These are phyloP conservation scores for Spatulosminthurus flaviceps DNA, from an alignment of 2,888 invertebrate species.

Conservation along the genomic window DNA sequence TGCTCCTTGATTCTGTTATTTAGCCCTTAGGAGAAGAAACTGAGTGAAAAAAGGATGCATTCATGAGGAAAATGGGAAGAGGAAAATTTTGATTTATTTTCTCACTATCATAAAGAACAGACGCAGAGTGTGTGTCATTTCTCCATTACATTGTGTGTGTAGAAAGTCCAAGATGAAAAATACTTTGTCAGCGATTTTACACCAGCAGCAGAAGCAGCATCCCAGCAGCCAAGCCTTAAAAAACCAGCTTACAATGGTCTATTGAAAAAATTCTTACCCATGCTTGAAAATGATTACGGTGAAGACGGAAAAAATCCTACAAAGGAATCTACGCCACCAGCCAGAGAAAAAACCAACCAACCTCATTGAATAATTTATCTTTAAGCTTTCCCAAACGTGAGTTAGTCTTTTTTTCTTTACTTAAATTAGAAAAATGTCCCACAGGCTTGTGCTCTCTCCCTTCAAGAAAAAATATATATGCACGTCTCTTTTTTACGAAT, in stretches of 20 bases:
- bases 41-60: not conserved
- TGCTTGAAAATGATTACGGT: conserved; percentile 9
- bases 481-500: too few species aligned
- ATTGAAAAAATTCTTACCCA: not conserved
- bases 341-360: not conserved
- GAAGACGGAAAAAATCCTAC: not conserved
- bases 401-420: too few species aligned
- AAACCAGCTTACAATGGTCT: conserved; percentile 12
- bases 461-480: too few species aligned
- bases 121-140: not conserved
- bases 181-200: not conserved
- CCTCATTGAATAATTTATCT: too few species aligned
- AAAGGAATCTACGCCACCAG: not conserved
- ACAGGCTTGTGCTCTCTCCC: too few species aligned
- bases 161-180: not conserved
- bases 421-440: too few species aligned
- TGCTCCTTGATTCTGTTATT: conserved; percentile 12
- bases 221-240: not conserved
- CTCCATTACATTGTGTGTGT: not conserved
- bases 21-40: not conserved
- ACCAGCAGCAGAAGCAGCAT: too few species aligned
- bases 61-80: not conserved
- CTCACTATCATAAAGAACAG: conserved; percentile 1
- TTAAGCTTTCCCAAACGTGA: too few species aligned
- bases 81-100: conserved; percentile 20